Base-by-base conservation (phyloP, 2,888 invertebrate species). In the Anorthoa munda region DNA sequence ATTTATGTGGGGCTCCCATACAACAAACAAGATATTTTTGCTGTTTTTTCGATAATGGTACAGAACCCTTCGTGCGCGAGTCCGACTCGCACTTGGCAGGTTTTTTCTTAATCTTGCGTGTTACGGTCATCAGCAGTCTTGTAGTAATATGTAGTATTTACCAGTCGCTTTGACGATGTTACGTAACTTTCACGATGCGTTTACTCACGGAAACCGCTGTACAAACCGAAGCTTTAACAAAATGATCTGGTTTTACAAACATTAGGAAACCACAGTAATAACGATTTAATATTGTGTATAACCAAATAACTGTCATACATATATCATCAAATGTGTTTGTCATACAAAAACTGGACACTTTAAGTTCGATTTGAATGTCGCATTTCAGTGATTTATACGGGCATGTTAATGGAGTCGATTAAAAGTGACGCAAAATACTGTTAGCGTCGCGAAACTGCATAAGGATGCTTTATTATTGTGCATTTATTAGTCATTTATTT, bases 351-450 rank as follows among this genome's bases (percentile, higher is more conserved):
- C 65, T 69, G 48, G 63, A 71, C 58, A 39, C n/a, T 26, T 63
- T 68, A 55, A 59, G 53, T 71, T 79, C 13, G 31, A 23, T 59
- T 59, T 74, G 63, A 75, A 68, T 71, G 75, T 83, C 67, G 58
- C 46, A 83, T 68, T 70, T n/a, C 48, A 74, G 11, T 74, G 74
- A 83, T 79, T 83, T 83, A 65, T 79, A 69, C 21, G 18, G 50
- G n/a, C 23, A 48, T 51, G 45, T 64, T 77, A 70, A 82, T 82
- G 55, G 46, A 13, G 17, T 56, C 15, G 2, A 23, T n/a, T 58
- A 39, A 51, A 48, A 56, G 31, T 75, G 17, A 60, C 26, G 23
- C 26, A 51, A 55, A 64, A 56, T 75, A 46, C 55, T 53, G 58
- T 53, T 75, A 60, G 46, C 31, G 50, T 55, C 18, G 59, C 55